Percentiles rank a stretch among this genome's conserved stretches.
Conservation (phyloP, 2,888 invertebrate genomes). For the Scrobipalpa atriplicella region DNA sequence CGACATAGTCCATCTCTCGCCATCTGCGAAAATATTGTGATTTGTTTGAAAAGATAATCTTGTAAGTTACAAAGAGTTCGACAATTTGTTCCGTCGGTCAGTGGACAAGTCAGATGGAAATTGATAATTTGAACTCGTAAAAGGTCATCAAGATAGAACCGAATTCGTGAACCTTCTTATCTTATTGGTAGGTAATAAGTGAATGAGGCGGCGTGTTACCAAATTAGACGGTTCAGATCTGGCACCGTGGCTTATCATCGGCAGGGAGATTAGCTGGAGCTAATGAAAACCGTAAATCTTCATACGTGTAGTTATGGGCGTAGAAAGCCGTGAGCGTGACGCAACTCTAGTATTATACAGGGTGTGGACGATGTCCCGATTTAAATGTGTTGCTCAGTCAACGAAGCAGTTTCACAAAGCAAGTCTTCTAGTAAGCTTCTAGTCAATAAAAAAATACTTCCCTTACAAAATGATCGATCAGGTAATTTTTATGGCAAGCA, state of each 20-base stretch:
- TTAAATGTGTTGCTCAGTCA: too few relatives aligned
- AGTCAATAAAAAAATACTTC: too few relatives aligned
- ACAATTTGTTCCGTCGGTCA: too few relatives aligned
- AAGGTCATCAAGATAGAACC: conserved; percentile 10
- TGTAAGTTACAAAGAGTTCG: too few relatives aligned
- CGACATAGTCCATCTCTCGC: conserved; percentile 69
- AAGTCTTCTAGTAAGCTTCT: too few relatives aligned
- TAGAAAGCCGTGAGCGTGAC: conserved; percentile 61
- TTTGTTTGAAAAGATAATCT: neutral
- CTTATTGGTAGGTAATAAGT: neutral
- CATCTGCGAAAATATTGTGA: conserved; percentile 53
- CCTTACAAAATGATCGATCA: too few relatives aligned
- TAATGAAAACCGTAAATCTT: conserved; percentile 64
- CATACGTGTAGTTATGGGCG: conserved; percentile 41
- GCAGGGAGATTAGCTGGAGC: conserved; percentile 42
- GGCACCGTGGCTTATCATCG: conserved; percentile 43
- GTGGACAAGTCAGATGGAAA: neutral
- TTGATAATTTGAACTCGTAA: conserved; percentile 16
- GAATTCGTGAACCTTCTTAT: too few relatives aligned
- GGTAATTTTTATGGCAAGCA: too few relatives aligned
- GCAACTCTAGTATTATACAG: too few relatives aligned
- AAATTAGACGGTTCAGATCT: conserved; percentile 29
- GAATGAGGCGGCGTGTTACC: conserved; percentile 8
- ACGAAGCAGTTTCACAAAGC: too few relatives aligned
- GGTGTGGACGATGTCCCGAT: too few relatives aligned